These are phyloP conservation scores for Bilobella aurantiaca DNA, from an alignment of 1,140 invertebrate species.

Conservation along the genomic window DNA sequence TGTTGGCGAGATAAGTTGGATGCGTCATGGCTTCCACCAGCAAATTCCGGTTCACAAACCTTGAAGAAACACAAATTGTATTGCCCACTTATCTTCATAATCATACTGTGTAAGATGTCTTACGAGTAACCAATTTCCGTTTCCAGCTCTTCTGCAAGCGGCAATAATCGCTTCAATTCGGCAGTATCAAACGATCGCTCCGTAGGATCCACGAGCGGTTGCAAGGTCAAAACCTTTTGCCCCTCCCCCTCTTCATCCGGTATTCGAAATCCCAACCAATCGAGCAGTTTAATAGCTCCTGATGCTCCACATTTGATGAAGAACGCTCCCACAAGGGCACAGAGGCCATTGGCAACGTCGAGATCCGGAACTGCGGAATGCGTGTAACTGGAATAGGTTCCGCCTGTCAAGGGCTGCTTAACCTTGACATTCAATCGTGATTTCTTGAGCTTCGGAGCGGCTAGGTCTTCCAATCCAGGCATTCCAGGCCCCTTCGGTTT, in stretches of 20 bases:
- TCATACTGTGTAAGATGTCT: not conserved
- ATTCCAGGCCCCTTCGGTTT: conserved; percentile 37
- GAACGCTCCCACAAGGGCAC: conserved; percentile 72
- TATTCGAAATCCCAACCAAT: conserved; percentile 54
- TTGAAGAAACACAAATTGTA: conserved; percentile 13
- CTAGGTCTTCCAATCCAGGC: too few relatives aligned
- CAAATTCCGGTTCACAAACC: conserved; percentile 32
- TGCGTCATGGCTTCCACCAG: conserved; percentile 46
- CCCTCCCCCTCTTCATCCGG: conserved; percentile 1
- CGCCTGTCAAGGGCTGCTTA: not conserved
- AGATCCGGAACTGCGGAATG: conserved; percentile 49
- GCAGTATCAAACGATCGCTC: not conserved
- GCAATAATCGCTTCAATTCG: not conserved
- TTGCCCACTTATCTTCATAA: not conserved
- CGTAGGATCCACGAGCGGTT: not conserved
- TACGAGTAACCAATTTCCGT: conserved; percentile 15
- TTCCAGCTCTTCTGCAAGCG: conserved; percentile 7
- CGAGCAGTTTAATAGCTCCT: conserved; percentile 53
- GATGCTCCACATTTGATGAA: conserved; percentile 46
- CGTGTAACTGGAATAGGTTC: conserved; percentile 40
- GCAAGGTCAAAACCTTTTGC: not conserved
- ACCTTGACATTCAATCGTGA: not conserved
- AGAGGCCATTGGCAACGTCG: conserved; percentile 66
- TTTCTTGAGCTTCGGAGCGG: too few relatives aligned
- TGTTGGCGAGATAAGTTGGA: conserved; percentile 46